Evolutionary conservation across 2,888 invertebrate genomes (phyloP), one percentile per base, ranked within the genome.

Genomic region (Drosophila peninsularis): DNA sequence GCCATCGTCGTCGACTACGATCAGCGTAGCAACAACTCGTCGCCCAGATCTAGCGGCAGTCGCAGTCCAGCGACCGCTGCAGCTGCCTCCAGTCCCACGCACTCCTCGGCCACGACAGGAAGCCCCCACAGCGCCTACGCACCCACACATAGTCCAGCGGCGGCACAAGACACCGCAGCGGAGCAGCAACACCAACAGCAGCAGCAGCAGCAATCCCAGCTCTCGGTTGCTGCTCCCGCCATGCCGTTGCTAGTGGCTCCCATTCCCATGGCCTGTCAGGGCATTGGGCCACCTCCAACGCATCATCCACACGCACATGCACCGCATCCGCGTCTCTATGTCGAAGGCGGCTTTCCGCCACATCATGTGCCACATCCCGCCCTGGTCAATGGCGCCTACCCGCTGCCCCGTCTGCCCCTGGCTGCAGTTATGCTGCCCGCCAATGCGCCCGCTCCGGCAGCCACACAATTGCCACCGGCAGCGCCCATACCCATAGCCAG

Each of bases 51-150:
- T 0, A 71, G 68, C 41, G 49, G 44, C 13, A 65, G 65, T 78
- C 88, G 52, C 55, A 78, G 78, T 60, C 78, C 80, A 37, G 84
- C 85, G 13, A 74, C 70, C 78, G 87, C 71, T 1, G 84, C 82
- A 30, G 76, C 58, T 78, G 82, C 67, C 66, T 81, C 75, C 76
- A 90, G 72, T 90, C 91, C 65, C 19, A 90, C 71, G 52, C 90
- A 86, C 36, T 86, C 88, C 21, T 61, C 72, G 30, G 80, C 90
- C 50, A 87, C 89, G 10, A 91, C 90, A 9, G 89, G 88, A 47
- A 92, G 92, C 5, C 91, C 92, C 10, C 80, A 81, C n/a, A 90
- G 85, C 61, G 80, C 80, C 55, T 91, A 90, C 73, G 73, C 82
- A 0, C 62, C 81, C 1, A 82, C 79, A 21, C 75, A 89, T 17